Conservation (phyloP, 2,797 vertebrate genomes). For the Coregonus sp. region DNA sequence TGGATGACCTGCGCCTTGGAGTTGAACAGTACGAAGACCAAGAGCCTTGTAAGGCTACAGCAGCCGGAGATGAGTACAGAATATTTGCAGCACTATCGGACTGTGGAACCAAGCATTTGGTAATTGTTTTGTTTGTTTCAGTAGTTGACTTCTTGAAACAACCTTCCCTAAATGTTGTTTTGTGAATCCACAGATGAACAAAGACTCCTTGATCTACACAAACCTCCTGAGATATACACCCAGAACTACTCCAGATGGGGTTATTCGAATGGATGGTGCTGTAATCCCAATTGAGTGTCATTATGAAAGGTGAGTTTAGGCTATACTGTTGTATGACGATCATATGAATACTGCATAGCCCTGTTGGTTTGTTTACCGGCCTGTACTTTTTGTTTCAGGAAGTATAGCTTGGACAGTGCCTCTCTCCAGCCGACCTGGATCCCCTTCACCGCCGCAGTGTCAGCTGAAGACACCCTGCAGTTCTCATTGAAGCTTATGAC, state of each 20-base stretch:
- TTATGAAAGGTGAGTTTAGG: constrained; percentile 64
- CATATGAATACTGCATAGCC: accelerated
- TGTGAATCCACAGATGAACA: constrained; percentile 60
- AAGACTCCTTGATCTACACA: constrained; percentile 22
- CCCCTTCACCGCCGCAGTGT: constrained; percentile 56
- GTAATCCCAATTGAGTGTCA: constrained; percentile 74
- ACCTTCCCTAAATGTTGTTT: background rate
- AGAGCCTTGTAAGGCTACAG: constrained; percentile 49
- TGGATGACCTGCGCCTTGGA: constrained; percentile 64
- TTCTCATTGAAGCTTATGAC: constrained; percentile 72
- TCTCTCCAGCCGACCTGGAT: constrained; percentile 70
- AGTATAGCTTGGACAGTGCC: constrained; percentile 67
- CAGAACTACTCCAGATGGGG: constrained; percentile 42
- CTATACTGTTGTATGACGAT: too few species aligned
- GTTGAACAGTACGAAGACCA: constrained; percentile 20
- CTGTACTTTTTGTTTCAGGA: constrained; percentile 48
- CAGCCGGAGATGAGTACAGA: constrained; percentile 50
- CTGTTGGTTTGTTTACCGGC: background rate
- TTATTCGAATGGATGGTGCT: constrained; percentile 69
- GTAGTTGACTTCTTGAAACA: background rate
- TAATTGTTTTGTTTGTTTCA: constrained; percentile 17
- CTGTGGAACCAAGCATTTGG: constrained; percentile 73
- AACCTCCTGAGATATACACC: constrained; percentile 68
- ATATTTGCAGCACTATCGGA: constrained; percentile 55
- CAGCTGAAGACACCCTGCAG: constrained; percentile 50